Conservation (phyloP, 2,888 invertebrate genomes). For the Cheilosia impressa region DNA sequence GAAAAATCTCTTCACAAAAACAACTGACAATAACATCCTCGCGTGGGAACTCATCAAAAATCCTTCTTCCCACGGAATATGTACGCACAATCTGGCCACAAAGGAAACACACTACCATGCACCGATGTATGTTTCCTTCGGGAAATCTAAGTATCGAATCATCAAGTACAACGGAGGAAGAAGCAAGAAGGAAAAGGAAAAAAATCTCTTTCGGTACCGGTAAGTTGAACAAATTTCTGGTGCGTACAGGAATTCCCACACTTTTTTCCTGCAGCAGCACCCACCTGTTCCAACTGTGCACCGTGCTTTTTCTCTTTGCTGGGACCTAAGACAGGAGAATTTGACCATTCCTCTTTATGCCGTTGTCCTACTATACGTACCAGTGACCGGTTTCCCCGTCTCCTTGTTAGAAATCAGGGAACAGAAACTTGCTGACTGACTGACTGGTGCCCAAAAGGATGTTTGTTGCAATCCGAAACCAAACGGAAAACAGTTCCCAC, state of each 20-base stretch:
- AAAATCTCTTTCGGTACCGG: constrained; percentile 8
- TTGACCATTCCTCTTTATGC: constrained; percentile 49
- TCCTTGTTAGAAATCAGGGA: constrained; percentile 73
- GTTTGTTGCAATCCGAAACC: constrained; percentile 68
- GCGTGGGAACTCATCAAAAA: constrained; percentile 80
- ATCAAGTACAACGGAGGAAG: constrained; percentile 5
- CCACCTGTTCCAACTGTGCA: constrained; percentile 70
- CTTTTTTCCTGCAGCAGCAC: constrained; percentile 59
- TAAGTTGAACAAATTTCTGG: constrained; percentile 13
- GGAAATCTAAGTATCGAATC: constrained; percentile 63
- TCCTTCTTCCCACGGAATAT: constrained; percentile 80
- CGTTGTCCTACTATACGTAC: constrained; percentile 46
- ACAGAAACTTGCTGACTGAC: constrained; percentile 49
- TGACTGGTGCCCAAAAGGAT: constrained; percentile 69
- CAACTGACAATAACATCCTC: constrained; percentile 73
- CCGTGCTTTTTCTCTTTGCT: constrained; percentile 36
- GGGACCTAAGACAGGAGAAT: neutral
- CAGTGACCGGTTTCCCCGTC: constrained; percentile 69
- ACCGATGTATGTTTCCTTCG: constrained; percentile 67
- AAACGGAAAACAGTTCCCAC: constrained; percentile 73
- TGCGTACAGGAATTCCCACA: constrained; percentile 74
- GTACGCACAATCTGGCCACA: constrained; percentile 75
- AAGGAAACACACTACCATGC: constrained; percentile 51
- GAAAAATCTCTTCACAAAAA: constrained; percentile 35
- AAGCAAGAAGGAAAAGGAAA: constrained; percentile 14